These are phyloP conservation scores for Stegodyphus mimosarum DNA, from an alignment of 1,140 invertebrate species.

Conservation along the genomic window DNA sequence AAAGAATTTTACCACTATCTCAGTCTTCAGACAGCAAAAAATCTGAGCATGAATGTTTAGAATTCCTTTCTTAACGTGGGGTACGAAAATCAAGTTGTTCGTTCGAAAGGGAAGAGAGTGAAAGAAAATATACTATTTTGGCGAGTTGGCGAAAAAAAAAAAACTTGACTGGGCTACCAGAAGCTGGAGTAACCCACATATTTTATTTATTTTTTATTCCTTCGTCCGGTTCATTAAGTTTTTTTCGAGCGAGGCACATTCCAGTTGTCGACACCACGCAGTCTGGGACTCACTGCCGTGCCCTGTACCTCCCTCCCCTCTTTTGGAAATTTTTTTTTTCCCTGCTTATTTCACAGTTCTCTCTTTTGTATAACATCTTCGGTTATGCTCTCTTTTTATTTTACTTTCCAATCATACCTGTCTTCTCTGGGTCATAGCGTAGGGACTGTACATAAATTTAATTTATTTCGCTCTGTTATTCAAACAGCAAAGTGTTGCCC, in stretches of 20 bases:
- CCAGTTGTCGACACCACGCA: constrained; percentile 60
- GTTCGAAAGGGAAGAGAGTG: too few relatives aligned
- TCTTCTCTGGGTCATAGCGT: constrained; percentile 37
- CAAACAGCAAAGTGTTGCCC: too few relatives aligned
- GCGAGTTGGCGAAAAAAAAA: too few relatives aligned
- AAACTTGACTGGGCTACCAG: background rate
- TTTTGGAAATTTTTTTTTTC: background rate
- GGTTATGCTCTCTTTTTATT: background rate
- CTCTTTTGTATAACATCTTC: background rate
- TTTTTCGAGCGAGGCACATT: constrained; percentile 48
- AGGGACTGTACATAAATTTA: constrained; percentile 37
- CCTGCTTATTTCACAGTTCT: constrained; percentile 7
- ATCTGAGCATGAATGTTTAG: too few relatives aligned
- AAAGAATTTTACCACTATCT: too few relatives aligned
- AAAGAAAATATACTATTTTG: too few relatives aligned
- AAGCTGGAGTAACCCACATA: constrained; percentile 21
- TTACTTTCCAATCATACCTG: constrained; percentile 41
- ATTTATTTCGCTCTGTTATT: too few relatives aligned
- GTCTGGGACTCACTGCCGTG: constrained; percentile 29
- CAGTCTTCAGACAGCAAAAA: too few relatives aligned
- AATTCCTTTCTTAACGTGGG: too few relatives aligned
- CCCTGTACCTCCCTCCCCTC: background rate
- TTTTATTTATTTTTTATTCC: constrained; percentile 19
- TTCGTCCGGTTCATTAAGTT: constrained; percentile 58
- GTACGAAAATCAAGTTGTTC: too few relatives aligned